Evolutionary conservation across 2,797 vertebrate genomes (phyloP).

Genomic region (Danio albolineatus): DNA sequence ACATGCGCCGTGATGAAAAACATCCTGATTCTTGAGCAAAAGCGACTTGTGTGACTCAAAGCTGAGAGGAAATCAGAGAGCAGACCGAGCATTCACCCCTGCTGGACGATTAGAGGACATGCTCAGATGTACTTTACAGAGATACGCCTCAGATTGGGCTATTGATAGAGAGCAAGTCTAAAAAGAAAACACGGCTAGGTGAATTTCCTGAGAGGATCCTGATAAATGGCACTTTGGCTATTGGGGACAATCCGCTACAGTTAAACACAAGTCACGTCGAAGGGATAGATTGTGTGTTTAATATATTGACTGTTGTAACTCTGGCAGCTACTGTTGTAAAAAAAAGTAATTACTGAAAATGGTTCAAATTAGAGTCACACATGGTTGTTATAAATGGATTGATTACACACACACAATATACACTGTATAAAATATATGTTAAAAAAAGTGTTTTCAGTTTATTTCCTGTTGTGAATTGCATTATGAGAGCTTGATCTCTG

Average conservation of each 20-base stretch:
- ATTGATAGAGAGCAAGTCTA: not conserved
- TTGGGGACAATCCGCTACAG: not conserved
- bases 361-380: too few relatives aligned
- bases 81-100: not conserved
- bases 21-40: not conserved
- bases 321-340: too few relatives aligned
- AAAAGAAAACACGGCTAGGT: constrained; percentile 9
- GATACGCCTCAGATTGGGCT: constrained; percentile 6
- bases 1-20: constrained; percentile 1
- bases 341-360: too few relatives aligned
- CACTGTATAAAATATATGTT: too few relatives aligned
- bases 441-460: too few relatives aligned
- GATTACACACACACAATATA: too few relatives aligned
- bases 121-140: not conserved
- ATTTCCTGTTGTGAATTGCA: too few relatives aligned
- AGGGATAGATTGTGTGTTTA: not conserved
- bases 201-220: not conserved
- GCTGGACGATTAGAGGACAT: constrained; percentile 1
- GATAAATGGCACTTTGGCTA: not conserved
- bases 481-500: too few relatives aligned
- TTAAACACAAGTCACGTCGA: not conserved
- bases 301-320: not conserved
- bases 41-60: not conserved
- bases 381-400: too few relatives aligned
- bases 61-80: constrained; percentile 3